These are phyloP conservation scores for Acrobasis suavella DNA, from an alignment of 2,888 invertebrate genomes.

Conservation along the genomic window DNA sequence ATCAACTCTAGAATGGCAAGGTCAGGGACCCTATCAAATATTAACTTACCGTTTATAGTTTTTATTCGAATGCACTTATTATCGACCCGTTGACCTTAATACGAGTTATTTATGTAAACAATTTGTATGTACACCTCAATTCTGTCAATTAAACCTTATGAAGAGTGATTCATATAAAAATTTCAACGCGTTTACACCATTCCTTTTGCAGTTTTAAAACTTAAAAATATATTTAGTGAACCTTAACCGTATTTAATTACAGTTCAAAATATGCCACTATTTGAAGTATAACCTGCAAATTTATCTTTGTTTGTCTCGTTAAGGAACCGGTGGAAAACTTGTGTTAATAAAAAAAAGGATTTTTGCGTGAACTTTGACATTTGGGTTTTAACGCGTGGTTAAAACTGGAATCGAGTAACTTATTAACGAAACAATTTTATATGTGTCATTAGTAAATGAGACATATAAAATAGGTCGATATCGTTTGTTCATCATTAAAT, in stretches of 20 bases:
- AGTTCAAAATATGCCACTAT: neutral
- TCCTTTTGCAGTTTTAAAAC: neutral
- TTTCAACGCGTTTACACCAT: conserved; percentile 41
- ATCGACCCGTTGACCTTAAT: conserved; percentile 18
- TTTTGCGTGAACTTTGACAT: conserved; percentile 18
- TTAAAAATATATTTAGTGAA: neutral
- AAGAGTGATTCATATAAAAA: conserved; percentile 42
- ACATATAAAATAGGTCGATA: too few relatives aligned
- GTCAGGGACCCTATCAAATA: conserved; percentile 14
- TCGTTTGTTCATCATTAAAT: too few relatives aligned
- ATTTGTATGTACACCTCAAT: conserved; percentile 19
- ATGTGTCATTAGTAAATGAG: too few relatives aligned
- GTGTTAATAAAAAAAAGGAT: conserved; percentile 12
- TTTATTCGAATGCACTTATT: conserved; percentile 17
- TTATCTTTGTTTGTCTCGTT: conserved; percentile 9
- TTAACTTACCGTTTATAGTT: conserved; percentile 11
- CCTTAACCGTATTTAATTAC: neutral
- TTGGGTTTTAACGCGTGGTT: conserved; percentile 14
- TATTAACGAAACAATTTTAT: neutral
- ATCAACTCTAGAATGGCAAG: neutral
- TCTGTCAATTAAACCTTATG: conserved; percentile 20
- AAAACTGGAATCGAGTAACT: conserved; percentile 7
- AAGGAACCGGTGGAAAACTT: conserved; percentile 11
- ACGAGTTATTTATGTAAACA: conserved; percentile 18
- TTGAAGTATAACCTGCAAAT: neutral